Evolutionary conservation across 2,797 vertebrate genomes (phyloP), one percentile per base, ranked within the genome.

Genomic region (Acipenser oxyrinchus): DNA sequence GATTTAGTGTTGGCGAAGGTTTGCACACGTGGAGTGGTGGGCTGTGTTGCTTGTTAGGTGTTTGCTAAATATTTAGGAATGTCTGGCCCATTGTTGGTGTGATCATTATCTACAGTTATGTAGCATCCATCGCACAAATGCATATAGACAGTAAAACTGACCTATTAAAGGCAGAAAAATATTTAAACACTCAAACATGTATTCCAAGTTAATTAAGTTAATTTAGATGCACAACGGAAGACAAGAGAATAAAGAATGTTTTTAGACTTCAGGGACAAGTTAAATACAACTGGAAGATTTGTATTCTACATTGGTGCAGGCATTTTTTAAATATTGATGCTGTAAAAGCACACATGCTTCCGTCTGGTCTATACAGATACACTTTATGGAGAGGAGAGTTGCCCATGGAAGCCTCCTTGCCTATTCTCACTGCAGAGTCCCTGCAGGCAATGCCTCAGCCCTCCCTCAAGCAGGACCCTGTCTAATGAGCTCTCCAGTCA

Each of bases 391-490:
- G 23, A 37, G 23, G 64, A 68, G 48, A 13, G 8, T 60, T 61
- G 18, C 52, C 73, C 69, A 12, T 72, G 64, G 78, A 55, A 52
- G 60, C 70, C 76, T 70, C 76, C 59, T 8, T 11, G 37, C 18
- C 7, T 63, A 37, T 68, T 77, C 75, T 78, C 80, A 70, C 81
- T 78, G 82, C 72, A 55, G 67, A 66, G 69, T 67, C 72, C 73
- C 75, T 66, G 69, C 69, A 75, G 72, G 73, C 73, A 68, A 68
- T 65, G 64, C 49, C 63, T 59, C 18, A 52, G 73, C 72, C 63
- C 62, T 66, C 63, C 75, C 69, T 57, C 62, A 59, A 78, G 73
- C 67, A 75, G 69, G 72, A 67, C 55, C 60, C 48, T 49, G 64
- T 69, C 68, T 81, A 77, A 77, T 77, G 69, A 78, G 70, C 4